These are phyloP conservation scores for Eunapius fragilis DNA, from an alignment of 37 sponge, comb jelly and placozoan genomes.

Conservation along the genomic window DNA sequence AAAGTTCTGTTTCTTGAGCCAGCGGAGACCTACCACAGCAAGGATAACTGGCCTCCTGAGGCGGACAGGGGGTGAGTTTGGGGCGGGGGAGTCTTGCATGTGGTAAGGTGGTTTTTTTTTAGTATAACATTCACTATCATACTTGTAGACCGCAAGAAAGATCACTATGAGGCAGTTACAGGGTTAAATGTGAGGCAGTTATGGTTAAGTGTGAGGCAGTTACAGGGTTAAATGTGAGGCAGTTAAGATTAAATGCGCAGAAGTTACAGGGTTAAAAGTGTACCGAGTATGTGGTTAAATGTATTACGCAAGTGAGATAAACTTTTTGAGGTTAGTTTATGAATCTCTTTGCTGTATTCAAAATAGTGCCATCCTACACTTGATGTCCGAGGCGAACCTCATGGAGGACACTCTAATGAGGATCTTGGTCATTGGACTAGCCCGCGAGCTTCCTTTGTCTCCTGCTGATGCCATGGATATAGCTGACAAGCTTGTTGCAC, in stretches of 20 bases:
- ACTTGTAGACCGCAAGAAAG: no score
- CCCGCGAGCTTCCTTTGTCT: slow-evolving; percentile 79
- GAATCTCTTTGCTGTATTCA: neutral
- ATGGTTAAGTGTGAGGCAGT: neutral
- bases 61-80: slow-evolving; percentile 66
- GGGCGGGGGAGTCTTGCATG: neutral
- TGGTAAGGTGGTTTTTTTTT: neutral
- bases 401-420: slow-evolving; percentile 91
- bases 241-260: neutral
- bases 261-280: neutral
- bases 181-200: neutral
- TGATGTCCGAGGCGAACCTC: slow-evolving; percentile 81
- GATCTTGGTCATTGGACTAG: slow-evolving; percentile 80
- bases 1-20: slow-evolving; percentile 87
- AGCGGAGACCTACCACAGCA: slow-evolving; percentile 68
- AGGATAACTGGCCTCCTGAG: slow-evolving; percentile 94
- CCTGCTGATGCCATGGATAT: slow-evolving; percentile 91
- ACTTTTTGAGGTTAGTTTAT: neutral
- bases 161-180: neutral
- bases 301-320: neutral
- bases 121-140: no score
- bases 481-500: slow-evolving; percentile 83
- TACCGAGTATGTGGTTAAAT: neutral
- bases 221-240: neutral
- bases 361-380: slow-evolving; percentile 59